Evolutionary conservation across 2,888 invertebrate species (phyloP), one percentile per base, ranked within the genome.

Genomic region (Abrostola triplasia): DNA sequence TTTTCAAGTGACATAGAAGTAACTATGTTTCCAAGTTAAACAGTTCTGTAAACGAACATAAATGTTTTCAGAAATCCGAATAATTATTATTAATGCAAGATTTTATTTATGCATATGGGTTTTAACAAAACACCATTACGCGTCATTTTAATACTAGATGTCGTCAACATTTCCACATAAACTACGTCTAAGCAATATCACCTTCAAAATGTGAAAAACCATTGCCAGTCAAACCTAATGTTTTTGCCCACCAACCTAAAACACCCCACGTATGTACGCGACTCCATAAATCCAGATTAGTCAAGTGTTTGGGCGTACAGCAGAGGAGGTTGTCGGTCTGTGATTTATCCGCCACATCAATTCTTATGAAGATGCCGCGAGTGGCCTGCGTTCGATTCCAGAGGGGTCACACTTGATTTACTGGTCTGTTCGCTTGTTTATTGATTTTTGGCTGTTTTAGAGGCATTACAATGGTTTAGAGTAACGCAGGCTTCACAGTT

Each of bases 281-380:
- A 48, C 60, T 50, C 68, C 87, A 92, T 92, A 92, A 92, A 92
- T 92, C 88, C 86, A 80, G 82, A 91, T 92, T 91, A 92, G 89
- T 90, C 85, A 88, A 92, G 92, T 92, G 90, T 90, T 89, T 88
- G 91, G 90, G 91, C 90, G 90, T 84, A 81, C 76, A 67, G 67
- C 72, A 77, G 76, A 74, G 76, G 67, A 85, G 88, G 85, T 86
- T 86, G 86, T 87, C 86, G 85, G 75, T 81, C 64, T 37, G 73
- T 90, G 91, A 92, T 92, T 90, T 92, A 92, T 90, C 37, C 64
- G 56, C 70, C 76, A 84, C 92, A 92, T 92, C 92, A 91, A 92
- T 92, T 90, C 87, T 88, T 84, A 85, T 89, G 89, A 88, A 90
- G 91, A 91, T 85, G 83, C 82, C 70, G 68, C 77, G 73, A 84